Evolutionary conservation across 2,888 invertebrate genomes (phyloP), one percentile per base, ranked within the genome.

Genomic region (Mayetiola destructor): DNA sequence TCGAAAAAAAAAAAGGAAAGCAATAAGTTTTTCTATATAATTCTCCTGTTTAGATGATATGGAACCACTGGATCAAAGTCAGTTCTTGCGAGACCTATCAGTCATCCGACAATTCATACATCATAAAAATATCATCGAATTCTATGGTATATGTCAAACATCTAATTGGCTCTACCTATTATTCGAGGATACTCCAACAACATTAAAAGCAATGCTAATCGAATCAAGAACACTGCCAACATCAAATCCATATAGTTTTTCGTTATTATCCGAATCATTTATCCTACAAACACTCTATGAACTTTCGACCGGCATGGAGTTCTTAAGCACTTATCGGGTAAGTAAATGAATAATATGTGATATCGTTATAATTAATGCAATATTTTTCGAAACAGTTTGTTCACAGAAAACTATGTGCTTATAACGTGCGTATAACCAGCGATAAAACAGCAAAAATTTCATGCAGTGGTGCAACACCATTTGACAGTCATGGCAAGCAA

Each of bases 141-240:
- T 90, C 42, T 77, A 87, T 62, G 90, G 90, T 1, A 84, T 87
- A 35, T 86, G 85, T 66, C 88, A 89, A 67, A 85, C 83, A 12
- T 77, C 81, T 8, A 85, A 86, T 58, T 81, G 82, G 61, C 73
- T 88, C 37, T 83, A 82, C 68, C 78, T 90, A 2, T 81, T 85
- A 1, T 70, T 88, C 55, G 88, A 89, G 68, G 78, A 82, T 64
- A 78, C 78, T 36, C 76, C 79, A 29, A 76, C 79, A 37, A 79
- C 78, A 40, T 69, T 90, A 6, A 90, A 90, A 67, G 82, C 83
- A 60, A 73, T 82, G 63, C 71, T 90, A 4, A 69, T 87, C 21
- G 73, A 82, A 67, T 76, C 80, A 70, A 66, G 81, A 59, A 74
- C 77, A 32, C 64, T 66, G 59, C 67, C 65, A 2, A 64, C 59